Conservation (phyloP, 2,797 vertebrate genomes). For the Otolemur crassicaudatus region DNA sequence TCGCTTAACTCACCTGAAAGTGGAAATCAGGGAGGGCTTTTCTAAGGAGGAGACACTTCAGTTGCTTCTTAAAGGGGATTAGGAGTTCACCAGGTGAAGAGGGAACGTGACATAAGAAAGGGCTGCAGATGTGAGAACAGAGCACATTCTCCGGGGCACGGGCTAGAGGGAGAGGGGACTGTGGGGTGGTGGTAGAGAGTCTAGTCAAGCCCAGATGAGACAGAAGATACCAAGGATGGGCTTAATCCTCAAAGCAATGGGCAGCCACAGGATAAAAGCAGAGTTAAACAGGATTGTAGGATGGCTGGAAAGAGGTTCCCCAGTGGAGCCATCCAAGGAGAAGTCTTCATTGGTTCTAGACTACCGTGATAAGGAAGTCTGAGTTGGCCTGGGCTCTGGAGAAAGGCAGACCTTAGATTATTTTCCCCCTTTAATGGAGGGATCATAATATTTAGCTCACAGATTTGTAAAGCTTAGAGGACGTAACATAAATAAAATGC, state of each 20-base stretch:
- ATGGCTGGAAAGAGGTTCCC: not conserved
- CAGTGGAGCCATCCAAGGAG: not conserved
- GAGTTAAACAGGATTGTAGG: not conserved
- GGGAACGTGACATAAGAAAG: not conserved
- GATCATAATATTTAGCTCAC: slow-evolving; percentile 17
- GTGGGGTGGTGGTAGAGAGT: not conserved
- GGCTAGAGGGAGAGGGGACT: not conserved
- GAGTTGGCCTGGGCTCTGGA: not conserved
- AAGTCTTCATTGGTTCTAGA: not conserved
- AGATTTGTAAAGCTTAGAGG: not conserved
- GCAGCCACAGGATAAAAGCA: not conserved
- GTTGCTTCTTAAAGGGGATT: not conserved
- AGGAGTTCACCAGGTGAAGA: not conserved
- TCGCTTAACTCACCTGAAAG: not conserved
- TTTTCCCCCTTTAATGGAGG: not conserved
- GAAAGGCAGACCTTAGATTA: not conserved
- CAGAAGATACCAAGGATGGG: not conserved
- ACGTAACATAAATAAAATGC: not conserved
- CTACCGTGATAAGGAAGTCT: not conserved
- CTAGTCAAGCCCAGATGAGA: not conserved
- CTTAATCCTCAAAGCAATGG: not conserved
- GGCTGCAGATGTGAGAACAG: not conserved
- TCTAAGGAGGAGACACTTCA: not conserved
- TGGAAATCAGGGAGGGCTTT: not conserved
- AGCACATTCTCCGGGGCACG: not conserved